These are phyloP conservation scores for Meiosimyza decipiens DNA, from an alignment of 2,888 invertebrate genomes.

Conservation along the genomic window DNA sequence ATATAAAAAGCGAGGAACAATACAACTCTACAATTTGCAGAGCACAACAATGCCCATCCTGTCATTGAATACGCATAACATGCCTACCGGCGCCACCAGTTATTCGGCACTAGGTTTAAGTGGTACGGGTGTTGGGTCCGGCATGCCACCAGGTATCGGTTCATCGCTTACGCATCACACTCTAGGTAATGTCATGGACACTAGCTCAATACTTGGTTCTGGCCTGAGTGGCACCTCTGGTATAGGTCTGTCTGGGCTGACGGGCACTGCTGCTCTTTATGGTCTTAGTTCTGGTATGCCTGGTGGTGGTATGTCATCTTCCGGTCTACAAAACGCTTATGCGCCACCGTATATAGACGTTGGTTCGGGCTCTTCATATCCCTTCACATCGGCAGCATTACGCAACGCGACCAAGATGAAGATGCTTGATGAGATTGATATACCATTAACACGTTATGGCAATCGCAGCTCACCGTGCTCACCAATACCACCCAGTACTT, in stretches of 20 bases:
- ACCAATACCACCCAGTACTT: conserved; percentile 72
- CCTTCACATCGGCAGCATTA: conserved; percentile 74
- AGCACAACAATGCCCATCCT: conserved; percentile 74
- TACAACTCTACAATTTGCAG: conserved; percentile 70
- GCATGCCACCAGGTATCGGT: conserved; percentile 51
- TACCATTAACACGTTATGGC: conserved; percentile 73
- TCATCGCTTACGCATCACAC: conserved; percentile 64
- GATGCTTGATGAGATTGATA: conserved; percentile 78
- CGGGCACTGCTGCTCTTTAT: conserved; percentile 57
- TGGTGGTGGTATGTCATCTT: conserved; percentile 49
- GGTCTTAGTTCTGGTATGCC: conserved; percentile 51
- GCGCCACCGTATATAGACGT: conserved; percentile 62
- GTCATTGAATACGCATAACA: conserved; percentile 69
- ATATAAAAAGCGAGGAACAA: conserved; percentile 63
- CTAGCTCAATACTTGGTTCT: conserved; percentile 58
- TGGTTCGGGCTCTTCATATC: conserved; percentile 67
- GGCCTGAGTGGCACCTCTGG: conserved; percentile 49
- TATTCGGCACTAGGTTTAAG: conserved; percentile 65
- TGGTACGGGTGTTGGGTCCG: conserved; percentile 49
- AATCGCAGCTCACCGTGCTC: conserved; percentile 75
- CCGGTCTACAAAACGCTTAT: conserved; percentile 61
- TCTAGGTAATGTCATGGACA: conserved; percentile 61
- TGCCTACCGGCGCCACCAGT: conserved; percentile 65
- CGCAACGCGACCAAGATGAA: conserved; percentile 75
- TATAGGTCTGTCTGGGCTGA: conserved; percentile 42